phyloP scores from a whole-genome alignment of 2,888 invertebrate genomes.

The Leptinotarsa juncta region DNA sequence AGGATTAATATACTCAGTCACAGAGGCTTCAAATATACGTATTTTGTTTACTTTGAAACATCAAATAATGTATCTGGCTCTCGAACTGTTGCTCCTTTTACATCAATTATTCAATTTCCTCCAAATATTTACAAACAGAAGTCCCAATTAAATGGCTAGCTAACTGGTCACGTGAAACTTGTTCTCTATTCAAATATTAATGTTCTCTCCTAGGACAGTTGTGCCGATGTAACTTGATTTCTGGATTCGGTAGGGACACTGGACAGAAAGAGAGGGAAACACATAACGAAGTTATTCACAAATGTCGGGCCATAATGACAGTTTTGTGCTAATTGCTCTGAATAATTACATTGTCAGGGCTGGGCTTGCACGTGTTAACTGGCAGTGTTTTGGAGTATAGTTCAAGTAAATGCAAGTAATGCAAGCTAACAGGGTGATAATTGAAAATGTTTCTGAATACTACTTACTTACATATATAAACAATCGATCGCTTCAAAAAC shows the following conservation, averaged over 20 bases:
- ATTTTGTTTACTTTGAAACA: no score
- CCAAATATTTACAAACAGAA: conserved; percentile 16
- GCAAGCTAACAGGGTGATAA: no score
- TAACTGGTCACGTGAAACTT: conserved; percentile 15
- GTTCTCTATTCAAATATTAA: conserved; percentile 5
- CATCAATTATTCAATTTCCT: conserved; percentile 4
- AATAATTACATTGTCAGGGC: conserved; percentile 4
- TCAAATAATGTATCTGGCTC: not conserved
- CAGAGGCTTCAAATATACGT: no score
- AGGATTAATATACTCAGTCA: no score
- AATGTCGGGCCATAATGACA: conserved; percentile 6
- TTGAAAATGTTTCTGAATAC: no score
- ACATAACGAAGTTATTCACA: conserved; percentile 1
- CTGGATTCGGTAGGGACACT: not conserved
- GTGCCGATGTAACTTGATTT: conserved; percentile 11
- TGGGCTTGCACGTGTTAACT: not conserved
- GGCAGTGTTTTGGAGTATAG: not conserved
- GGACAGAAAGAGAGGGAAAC: not conserved
- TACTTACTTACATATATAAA: no score
- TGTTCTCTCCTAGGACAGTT: not conserved
- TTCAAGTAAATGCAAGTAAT: no score
- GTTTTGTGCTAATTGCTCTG: conserved; percentile 12
- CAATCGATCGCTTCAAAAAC: no score
- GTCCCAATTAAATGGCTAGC: conserved; percentile 12
- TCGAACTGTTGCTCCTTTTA: not conserved